Conservation (phyloP, 2,113 vertebrate species). For the Trichomycterus rosablanca region DNA sequence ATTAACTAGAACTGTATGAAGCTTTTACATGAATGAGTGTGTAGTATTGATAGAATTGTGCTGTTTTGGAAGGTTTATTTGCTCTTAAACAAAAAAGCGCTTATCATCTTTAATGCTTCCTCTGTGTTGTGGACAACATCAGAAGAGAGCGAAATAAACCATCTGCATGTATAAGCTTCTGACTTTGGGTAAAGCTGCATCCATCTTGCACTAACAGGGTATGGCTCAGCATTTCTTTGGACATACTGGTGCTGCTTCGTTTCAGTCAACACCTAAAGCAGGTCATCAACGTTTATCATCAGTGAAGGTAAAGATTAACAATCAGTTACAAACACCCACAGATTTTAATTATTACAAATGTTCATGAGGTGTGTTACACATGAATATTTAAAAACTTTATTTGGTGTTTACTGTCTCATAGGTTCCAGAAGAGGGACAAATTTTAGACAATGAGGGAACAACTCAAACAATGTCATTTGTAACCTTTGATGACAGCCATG, state of each 20-base stretch:
- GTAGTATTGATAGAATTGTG: too few relatives aligned
- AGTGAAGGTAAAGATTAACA: conserved; percentile 12
- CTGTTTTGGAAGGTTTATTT: too few relatives aligned
- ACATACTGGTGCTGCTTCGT: conserved; percentile 25
- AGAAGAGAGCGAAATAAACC: too few relatives aligned
- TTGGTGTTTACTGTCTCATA: background rate
- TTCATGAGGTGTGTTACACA: background rate
- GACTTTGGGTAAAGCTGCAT: too few relatives aligned
- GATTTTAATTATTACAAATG: background rate
- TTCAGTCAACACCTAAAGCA: conserved; percentile 47
- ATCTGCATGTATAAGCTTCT: too few relatives aligned
- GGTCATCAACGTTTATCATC: background rate
- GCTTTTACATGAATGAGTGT: too few relatives aligned
- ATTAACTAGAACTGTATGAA: too few relatives aligned
- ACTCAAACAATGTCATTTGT: conserved; percentile 35
- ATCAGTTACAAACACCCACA: background rate
- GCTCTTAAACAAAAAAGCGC: too few relatives aligned
- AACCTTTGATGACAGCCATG: conserved; percentile 36
- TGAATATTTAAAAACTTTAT: background rate
- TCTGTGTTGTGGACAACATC: too few relatives aligned
- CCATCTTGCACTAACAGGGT: background rate
- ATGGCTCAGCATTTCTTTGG: conserved; percentile 46
- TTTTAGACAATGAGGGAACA: conserved; percentile 2
- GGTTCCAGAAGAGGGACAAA: conserved; percentile 27
- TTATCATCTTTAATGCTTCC: too few relatives aligned